These are phyloP conservation scores for Sceloporus tristichus DNA, from an alignment of 2,113 vertebrate genomes.

Conservation along the genomic window DNA sequence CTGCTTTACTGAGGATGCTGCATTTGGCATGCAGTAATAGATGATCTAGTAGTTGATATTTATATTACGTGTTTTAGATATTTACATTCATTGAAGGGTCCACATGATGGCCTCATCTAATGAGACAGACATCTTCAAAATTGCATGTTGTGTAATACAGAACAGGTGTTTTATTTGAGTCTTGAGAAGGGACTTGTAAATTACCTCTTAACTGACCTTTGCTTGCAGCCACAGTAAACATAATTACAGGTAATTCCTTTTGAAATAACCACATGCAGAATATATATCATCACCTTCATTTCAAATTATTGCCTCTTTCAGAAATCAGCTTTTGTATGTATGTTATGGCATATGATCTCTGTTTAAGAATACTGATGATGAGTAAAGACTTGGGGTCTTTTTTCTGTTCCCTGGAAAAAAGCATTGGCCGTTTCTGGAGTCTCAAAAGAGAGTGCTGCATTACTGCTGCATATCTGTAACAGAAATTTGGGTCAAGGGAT, in stretches of 20 bases:
- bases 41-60: not conserved
- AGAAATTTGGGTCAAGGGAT: conserved; percentile 58
- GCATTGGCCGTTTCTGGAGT: conserved; percentile 12
- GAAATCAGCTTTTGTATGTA: conserved; percentile 15
- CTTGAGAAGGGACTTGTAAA: not conserved
- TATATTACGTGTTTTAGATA: not conserved
- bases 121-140: not conserved
- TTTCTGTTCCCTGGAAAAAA: conserved; percentile 40
- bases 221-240: not conserved
- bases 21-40: not conserved
- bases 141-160: not conserved
- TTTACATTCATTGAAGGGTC: not conserved
- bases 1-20: not conserved
- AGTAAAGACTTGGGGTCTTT: conserved; percentile 12
- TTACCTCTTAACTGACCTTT: not conserved
- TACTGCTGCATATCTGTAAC: conserved; percentile 60
- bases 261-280: conserved; percentile 17
- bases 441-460: conserved; percentile 52
- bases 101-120: not conserved
- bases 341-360: conserved; percentile 12
- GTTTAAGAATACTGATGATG: conserved; percentile 35
- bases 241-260: not conserved
- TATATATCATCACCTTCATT: not conserved
- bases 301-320: conserved; percentile 4
- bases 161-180: not conserved